Evolutionary conservation across 2,797 vertebrate genomes (phyloP), one percentile per base, ranked within the genome.

Genomic region (Garrulus glandarius): DNA sequence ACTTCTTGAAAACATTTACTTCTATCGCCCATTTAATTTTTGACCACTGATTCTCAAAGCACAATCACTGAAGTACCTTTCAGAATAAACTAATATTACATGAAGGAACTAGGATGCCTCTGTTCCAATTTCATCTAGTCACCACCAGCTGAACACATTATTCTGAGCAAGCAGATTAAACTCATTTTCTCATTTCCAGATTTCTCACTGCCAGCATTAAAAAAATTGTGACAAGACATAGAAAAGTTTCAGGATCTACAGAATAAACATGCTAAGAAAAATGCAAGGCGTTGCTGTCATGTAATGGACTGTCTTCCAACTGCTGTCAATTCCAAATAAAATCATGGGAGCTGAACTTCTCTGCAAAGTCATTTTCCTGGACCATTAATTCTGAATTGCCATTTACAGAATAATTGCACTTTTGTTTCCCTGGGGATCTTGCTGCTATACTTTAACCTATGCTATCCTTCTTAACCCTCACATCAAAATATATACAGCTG

Each of bases 301-400:
- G 43, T 76, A 95, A 90, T 49, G 63, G 80, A 91, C 76, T 86
- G 57, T 63, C 65, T 93, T 89, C 63, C 77, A 79, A 34, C 61
- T 72, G 29, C 84, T 92, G 72, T 91, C 87, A 91, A 90, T 94
- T 84, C 87, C 85, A 93, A 86, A 97, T 79, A 85, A 94, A 81
- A 95, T 86, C 83, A 92, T 60, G 74, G 59, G 87, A 92, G 59
- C 74, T 82, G 63, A 93, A 84, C 86, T 93, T 92, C 94, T 93
- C 80, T 77, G 76, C 94, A 92, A 96, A 95, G 95, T 96, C 91
- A 91, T 95, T 94, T 91, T 96, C 89, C 87, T 94, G 95, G 91
- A 75, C 92, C 92, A 96, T 95, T 97, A 95, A 96, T 95, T 95
- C 91, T 93, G 94, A 94, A 95, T 95, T 96, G 95, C 87, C 94